Conservation (phyloP, 2,888 invertebrate species). For the Drosophila nr. medialis region DNA sequence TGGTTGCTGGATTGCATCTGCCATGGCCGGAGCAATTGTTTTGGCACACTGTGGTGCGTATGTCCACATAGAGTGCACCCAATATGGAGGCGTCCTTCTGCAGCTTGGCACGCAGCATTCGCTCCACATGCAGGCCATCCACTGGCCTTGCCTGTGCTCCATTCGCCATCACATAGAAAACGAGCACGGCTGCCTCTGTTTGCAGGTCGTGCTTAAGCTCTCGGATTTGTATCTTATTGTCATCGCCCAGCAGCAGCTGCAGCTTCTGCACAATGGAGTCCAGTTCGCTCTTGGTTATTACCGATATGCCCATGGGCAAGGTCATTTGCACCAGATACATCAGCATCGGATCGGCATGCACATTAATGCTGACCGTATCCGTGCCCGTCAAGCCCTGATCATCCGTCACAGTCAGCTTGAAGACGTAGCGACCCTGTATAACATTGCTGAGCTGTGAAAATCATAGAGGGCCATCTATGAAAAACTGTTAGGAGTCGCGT, state of each 20-base stretch:
- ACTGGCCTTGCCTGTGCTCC: conserved; percentile 83
- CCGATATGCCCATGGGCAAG: conserved; percentile 90
- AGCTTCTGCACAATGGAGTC: conserved; percentile 90
- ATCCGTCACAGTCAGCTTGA: conserved; percentile 94
- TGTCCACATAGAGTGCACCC: conserved; percentile 89
- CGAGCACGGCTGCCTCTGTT: conserved; percentile 87
- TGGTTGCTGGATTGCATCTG: conserved; percentile 92
- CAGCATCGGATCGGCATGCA: conserved; percentile 91
- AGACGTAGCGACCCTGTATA: conserved; percentile 94
- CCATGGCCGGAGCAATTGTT: conserved; percentile 97
- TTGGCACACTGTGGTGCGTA: conserved; percentile 95
- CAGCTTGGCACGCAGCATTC: conserved; percentile 88
- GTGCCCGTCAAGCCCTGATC: conserved; percentile 93
- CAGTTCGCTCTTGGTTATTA: conserved; percentile 87
- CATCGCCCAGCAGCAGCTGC: conserved; percentile 91
- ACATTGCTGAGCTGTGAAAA: conserved; percentile 90
- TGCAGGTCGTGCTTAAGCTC: conserved; percentile 87
- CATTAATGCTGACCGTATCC: conserved; percentile 93
- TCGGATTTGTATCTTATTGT: conserved; percentile 87
- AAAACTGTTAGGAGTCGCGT: neutral
- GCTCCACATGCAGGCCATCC: conserved; percentile 88
- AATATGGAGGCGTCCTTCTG: conserved; percentile 89
- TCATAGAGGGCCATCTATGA: neutral
- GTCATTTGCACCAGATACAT: conserved; percentile 92
- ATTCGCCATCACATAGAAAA: conserved; percentile 88